phyloP scores from a whole-genome alignment of 2,113 vertebrate genomes.

The Scopus umbretta region DNA sequence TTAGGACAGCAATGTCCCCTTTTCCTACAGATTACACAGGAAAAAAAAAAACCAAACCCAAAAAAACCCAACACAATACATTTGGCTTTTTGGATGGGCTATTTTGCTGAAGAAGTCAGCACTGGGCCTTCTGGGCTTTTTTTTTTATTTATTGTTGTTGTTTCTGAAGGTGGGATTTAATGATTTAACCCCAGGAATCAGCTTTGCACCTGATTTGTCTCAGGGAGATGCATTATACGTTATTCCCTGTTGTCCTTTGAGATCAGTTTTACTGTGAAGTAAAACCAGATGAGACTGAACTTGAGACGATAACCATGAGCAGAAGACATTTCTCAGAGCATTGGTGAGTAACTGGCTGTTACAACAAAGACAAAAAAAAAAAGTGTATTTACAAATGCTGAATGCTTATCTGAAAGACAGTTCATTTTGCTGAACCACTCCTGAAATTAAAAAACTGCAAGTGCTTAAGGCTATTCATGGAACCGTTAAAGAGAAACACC shows the following conservation, averaged over 20 bases:
- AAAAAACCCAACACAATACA: neutral
- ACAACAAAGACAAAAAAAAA: neutral
- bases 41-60: neutral
- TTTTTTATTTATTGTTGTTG: neutral
- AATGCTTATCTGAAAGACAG: slow-evolving; percentile 29
- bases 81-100: neutral
- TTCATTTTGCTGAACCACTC: slow-evolving; percentile 55
- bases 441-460: slow-evolving; percentile 56
- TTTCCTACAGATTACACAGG: neutral
- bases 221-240: neutral
- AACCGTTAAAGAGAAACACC: slow-evolving; percentile 57
- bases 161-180: neutral
- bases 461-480: slow-evolving; percentile 44
- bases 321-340: neutral
- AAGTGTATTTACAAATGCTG: neutral
- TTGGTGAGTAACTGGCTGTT: neutral
- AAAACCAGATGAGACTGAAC: neutral
- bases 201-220: neutral
- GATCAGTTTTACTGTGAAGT: neutral
- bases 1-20: neutral
- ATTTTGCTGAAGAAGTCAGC: neutral
- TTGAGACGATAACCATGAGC: neutral
- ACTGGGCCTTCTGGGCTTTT: neutral
- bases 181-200: neutral
- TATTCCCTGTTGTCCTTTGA: neutral